These are phyloP conservation scores for Pristionchus mayeri DNA, from an alignment of 2,888 invertebrate species.

Conservation along the genomic window DNA sequence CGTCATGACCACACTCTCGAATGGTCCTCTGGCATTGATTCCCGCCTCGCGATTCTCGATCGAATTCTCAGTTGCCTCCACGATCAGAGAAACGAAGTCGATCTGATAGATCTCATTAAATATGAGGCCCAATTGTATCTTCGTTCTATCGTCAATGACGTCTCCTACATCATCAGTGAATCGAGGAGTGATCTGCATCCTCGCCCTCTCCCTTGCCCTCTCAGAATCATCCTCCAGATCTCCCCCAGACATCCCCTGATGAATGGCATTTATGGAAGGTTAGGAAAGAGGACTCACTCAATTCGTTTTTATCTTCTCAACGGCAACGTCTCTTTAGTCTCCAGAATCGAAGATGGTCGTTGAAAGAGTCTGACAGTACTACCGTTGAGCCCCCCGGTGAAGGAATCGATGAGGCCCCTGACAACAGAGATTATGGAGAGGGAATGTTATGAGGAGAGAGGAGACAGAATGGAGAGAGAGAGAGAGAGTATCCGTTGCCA, in stretches of 20 bases:
- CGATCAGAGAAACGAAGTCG: conserved; percentile 9
- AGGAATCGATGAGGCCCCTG: not conserved
- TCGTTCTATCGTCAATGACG: not conserved
- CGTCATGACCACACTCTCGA: conserved; percentile 6
- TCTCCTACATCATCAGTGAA: not conserved
- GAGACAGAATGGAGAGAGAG: not conserved
- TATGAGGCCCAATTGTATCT: not conserved
- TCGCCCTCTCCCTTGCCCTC: conserved; percentile 18
- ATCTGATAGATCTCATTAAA: not conserved
- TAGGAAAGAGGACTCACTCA: conserved; percentile 1
- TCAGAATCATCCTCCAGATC: conserved; percentile 28
- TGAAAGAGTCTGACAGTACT: not conserved
- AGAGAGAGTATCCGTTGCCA: not conserved
- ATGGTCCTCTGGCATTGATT: not conserved
- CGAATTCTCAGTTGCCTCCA: conserved; percentile 32
- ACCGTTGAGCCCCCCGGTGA: not conserved
- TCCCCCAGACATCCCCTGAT: too few species aligned
- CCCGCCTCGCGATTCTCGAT: conserved; percentile 18
- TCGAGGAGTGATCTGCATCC: not conserved
- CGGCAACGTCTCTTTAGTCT: too few species aligned
- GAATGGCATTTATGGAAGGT: too few species aligned
- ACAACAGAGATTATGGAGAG: not conserved
- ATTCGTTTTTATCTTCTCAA: too few species aligned
- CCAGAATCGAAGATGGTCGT: not conserved
- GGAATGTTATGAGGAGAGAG: not conserved